A percentile compares a stretch with the other conserved stretches of the same genome.
These are phyloP conservation scores for Channa maculata DNA, from an alignment of 2,113 vertebrate species.

Conservation along the genomic window DNA sequence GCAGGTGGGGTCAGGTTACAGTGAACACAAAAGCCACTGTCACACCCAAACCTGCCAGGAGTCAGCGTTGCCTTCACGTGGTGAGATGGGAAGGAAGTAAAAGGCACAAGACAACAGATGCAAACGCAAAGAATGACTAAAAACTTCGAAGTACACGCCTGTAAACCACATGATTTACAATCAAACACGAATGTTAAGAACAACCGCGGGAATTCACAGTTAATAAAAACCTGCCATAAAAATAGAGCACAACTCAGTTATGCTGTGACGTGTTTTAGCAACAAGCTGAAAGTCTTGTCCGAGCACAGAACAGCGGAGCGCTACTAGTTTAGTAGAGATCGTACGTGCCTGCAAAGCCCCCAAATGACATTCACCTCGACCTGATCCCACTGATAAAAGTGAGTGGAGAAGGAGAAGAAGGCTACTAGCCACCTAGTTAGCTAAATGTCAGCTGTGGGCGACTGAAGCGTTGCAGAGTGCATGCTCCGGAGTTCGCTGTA, in stretches of 20 bases:
- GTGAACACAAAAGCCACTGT: not conserved
- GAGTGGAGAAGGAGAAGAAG: not conserved
- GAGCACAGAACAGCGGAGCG: no score
- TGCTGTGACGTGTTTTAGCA: not conserved
- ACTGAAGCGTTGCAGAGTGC: not conserved
- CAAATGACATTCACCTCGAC: not conserved
- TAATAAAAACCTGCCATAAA: constrained; percentile 16
- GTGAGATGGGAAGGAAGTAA: not conserved
- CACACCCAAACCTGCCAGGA: not conserved
- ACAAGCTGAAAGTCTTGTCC: not conserved
- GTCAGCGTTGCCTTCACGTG: not conserved
- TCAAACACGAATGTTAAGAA: not conserved
- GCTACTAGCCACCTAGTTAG: not conserved
- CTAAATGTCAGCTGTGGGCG: not conserved
- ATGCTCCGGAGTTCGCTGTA: no score
- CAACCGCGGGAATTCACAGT: not conserved
- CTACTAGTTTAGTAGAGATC: not conserved
- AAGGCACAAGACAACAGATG: not conserved
- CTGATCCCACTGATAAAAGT: not conserved
- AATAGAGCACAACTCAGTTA: not conserved
- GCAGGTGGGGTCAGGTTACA: no score
- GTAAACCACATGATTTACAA: not conserved
- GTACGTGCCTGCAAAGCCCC: not conserved
- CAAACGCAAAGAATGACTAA: not conserved
- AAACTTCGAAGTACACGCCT: constrained; percentile 9